Base-by-base conservation (phyloP, 2,113 vertebrate species). In the Cyprinodon tularosa region DNA sequence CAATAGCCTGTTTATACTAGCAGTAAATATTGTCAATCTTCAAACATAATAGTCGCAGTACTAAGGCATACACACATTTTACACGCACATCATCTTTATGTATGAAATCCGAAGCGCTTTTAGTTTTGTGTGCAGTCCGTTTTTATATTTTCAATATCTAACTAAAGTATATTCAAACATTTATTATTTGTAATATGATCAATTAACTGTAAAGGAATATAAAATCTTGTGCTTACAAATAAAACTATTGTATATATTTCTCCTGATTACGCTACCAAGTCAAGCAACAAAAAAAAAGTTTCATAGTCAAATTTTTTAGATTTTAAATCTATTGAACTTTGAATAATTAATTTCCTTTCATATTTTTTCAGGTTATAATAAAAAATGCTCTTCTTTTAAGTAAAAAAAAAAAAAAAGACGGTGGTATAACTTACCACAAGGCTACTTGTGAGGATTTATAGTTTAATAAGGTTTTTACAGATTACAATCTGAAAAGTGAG, bases 1-100 rank as follows among this genome's bases (percentile, higher is more conserved):
- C 60, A 13, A 29, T 70, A 11, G 45, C 62, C 36, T 57, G 50
- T 73, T 67, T 61, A 61, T 66, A 53, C 15, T 11, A 61, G 12
- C 36, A 42, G 70, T 47, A 62, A 85, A 71, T 45, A 13, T 15
- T 20, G 48, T 53, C 4, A 6, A 6, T 20, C 48, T 53, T 53
- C 17, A 53, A 17, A 53, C 15, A 53, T 14, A 53, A 17, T 53
- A 6, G 5, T 62, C 29, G 14, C 29, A 37, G 12, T 22, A 3
- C 60, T 37, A 13, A 22, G 22, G 20, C 60, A 13, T 7, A 20
- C 48, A 50, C 48, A 62, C 0, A 50, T 50, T 50, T 50, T 50
- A 50, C 15, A 50, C 48, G 14, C 17, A 15, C 48, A 50, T 14
- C 4, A 50, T 50, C 15, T 50, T 50, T 50, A 50, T 5, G 4